Evolutionary conservation across 2,113 vertebrate species (phyloP).

Genomic region (Mobula birostris): DNA sequence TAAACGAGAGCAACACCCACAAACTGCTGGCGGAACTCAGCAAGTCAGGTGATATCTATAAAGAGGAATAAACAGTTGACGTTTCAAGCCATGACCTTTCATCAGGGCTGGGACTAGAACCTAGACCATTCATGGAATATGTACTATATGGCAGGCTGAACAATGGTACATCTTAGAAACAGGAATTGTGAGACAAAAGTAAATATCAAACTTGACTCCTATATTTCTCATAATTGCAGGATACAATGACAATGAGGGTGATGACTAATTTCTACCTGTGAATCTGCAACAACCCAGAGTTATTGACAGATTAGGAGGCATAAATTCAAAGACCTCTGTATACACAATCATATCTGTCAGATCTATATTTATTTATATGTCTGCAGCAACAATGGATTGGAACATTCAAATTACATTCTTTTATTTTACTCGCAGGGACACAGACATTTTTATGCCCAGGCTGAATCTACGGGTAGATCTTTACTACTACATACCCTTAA

Average conservation of each 20-base stretch:
- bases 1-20: no score
- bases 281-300: neutral
- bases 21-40: no score
- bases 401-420: neutral
- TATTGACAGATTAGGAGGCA: neutral
- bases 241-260: neutral
- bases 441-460: neutral
- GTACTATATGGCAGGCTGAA: neutral
- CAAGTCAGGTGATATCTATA: no score
- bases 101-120: neutral
- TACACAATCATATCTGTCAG: neutral
- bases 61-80: no score
- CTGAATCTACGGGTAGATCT: neutral
- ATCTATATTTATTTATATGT: neutral
- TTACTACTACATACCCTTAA: neutral
- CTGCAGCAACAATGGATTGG: neutral
- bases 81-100: no score
- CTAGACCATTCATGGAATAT: neutral
- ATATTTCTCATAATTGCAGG: no score
- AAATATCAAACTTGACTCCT: neutral
- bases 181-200: neutral
- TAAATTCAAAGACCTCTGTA: neutral
- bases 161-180: neutral
- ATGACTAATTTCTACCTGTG: neutral
- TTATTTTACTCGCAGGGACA: neutral